Evolutionary conservation across 2,113 vertebrate species (phyloP).

Genomic region (Gracilinanus agilis): DNA sequence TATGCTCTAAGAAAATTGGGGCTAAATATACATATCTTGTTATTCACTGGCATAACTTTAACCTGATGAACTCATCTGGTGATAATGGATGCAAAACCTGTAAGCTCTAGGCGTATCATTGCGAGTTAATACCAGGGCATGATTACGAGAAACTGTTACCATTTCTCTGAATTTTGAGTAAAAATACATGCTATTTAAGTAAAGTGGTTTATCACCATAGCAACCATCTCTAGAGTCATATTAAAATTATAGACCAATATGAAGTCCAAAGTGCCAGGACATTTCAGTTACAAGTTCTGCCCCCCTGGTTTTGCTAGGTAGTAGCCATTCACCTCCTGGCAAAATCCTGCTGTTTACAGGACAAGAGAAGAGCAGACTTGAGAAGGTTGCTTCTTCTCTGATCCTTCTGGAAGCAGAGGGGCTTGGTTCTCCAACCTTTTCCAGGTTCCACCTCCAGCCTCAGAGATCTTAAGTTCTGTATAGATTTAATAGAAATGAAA

Average conservation of each 20-base stretch:
- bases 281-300: slow-evolving; percentile 59
- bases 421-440: background rate
- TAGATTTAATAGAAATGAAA: slow-evolving; percentile 63
- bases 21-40: slow-evolving; percentile 68
- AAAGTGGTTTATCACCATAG: slow-evolving; percentile 81
- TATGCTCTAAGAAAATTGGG: slow-evolving; percentile 63
- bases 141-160: slow-evolving; percentile 78
- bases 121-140: slow-evolving; percentile 73
- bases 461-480: slow-evolving; percentile 37
- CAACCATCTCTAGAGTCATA: slow-evolving; percentile 80
- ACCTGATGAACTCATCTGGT: slow-evolving; percentile 75
- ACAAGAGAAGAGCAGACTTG: background rate
- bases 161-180: slow-evolving; percentile 80
- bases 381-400: background rate
- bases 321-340: slow-evolving; percentile 36
- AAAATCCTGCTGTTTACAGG: slow-evolving; percentile 30
- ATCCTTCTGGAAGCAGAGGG: background rate
- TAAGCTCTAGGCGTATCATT: slow-evolving; percentile 72
- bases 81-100: slow-evolving; percentile 75
- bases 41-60: slow-evolving; percentile 68
- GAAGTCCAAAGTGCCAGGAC: slow-evolving; percentile 76
- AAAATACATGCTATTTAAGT: slow-evolving; percentile 82
- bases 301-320: slow-evolving; percentile 40
- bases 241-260: slow-evolving; percentile 76
- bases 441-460: background rate